Evolutionary conservation across 2,113 vertebrate genomes (phyloP).

Genomic region (Perca flavescens): DNA sequence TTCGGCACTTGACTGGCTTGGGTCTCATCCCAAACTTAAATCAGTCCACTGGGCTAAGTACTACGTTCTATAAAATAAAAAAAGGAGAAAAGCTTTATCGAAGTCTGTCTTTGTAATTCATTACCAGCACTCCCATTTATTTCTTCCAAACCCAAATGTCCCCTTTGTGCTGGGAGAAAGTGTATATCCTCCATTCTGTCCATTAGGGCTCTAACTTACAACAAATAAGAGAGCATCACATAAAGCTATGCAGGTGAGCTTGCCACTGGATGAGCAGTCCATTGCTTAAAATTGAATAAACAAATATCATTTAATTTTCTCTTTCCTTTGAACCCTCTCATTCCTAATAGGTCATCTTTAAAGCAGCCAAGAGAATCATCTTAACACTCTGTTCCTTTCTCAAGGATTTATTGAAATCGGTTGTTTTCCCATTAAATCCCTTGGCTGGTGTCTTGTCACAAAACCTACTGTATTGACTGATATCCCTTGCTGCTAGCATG

Average conservation of each 20-base stretch:
- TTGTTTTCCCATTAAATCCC: conserved; percentile 66
- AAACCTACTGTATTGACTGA: conserved; percentile 74
- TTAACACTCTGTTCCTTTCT: conserved; percentile 48
- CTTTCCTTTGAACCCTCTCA: neutral
- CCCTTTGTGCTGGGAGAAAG: conserved; percentile 43
- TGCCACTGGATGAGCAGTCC: conserved; percentile 56
- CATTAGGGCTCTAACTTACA: conserved; percentile 65
- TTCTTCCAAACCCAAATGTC: conserved; percentile 29
- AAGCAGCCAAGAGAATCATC: conserved; percentile 52
- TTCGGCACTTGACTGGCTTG: conserved; percentile 46
- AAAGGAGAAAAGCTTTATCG: conserved; percentile 25
- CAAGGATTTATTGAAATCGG: conserved; percentile 59
- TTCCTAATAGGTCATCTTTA: conserved; percentile 46
- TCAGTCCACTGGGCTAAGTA: conserved; percentile 48
- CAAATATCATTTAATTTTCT: conserved; percentile 62
- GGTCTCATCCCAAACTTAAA: conserved; percentile 55
- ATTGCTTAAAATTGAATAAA: conserved; percentile 62
- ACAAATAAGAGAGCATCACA: conserved; percentile 65
- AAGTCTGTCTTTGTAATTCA: conserved; percentile 56
- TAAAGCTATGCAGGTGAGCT: conserved; percentile 76
- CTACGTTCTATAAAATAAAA: conserved; percentile 50
- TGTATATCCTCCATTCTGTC: conserved; percentile 54
- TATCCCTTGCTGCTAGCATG: conserved; percentile 57
- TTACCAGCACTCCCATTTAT: conserved; percentile 44
- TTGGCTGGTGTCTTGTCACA: conserved; percentile 70